phyloP scores from a whole-genome alignment of 2,888 invertebrate genomes.

The Trichopria drosophilae region DNA sequence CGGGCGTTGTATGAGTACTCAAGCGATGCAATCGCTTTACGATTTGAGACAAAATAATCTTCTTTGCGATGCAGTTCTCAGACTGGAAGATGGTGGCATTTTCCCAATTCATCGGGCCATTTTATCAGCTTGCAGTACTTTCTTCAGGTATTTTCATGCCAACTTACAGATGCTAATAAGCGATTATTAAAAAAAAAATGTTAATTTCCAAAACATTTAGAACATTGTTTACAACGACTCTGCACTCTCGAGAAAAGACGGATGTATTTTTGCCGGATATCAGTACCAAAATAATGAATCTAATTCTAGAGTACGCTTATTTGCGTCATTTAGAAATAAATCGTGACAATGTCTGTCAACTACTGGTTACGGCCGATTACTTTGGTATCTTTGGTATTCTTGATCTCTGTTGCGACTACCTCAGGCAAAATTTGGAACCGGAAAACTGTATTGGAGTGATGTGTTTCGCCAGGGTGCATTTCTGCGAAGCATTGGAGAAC shows the following conservation, averaged over 20 bases:
- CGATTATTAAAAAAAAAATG: neutral
- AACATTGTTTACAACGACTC: conserved; percentile 79
- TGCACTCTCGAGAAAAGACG: conserved; percentile 70
- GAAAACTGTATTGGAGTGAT: conserved; percentile 84
- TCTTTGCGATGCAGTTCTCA: conserved; percentile 83
- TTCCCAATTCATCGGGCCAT: conserved; percentile 87
- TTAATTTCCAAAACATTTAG: conserved; percentile 56
- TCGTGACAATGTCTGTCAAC: conserved; percentile 76
- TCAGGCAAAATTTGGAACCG: conserved; percentile 69
- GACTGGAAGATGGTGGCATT: conserved; percentile 77
- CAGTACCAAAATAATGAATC: conserved; percentile 73
- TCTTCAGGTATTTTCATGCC: conserved; percentile 74
- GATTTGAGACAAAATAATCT: conserved; percentile 81
- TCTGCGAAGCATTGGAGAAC: conserved; percentile 72
- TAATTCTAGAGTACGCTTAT: conserved; percentile 84
- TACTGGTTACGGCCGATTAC: conserved; percentile 86
- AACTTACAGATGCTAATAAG: conserved; percentile 4
- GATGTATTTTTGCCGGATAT: conserved; percentile 79
- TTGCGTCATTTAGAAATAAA: conserved; percentile 75
- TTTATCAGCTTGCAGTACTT: conserved; percentile 85
- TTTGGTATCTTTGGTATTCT: conserved; percentile 81
- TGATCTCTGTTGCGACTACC: conserved; percentile 77
- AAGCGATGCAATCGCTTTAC: conserved; percentile 82
- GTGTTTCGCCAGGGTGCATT: conserved; percentile 78
- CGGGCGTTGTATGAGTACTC: conserved; percentile 77